Evolutionary conservation across 2,888 invertebrate species (phyloP).

Genomic region (Erebia palarica): DNA sequence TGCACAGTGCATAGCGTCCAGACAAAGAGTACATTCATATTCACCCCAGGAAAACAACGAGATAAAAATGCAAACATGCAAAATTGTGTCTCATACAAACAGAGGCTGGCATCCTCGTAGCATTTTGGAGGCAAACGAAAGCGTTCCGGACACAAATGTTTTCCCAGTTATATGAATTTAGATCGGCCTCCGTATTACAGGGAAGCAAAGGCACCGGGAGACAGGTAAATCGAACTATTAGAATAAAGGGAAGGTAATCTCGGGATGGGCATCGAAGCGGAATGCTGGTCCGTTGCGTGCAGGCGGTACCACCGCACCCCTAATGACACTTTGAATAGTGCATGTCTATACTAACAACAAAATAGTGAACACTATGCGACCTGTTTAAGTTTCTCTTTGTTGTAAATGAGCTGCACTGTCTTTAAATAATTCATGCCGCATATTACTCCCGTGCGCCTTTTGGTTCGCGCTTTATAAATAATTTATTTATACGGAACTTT

Average conservation of each 20-base stretch:
- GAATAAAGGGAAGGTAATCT: constrained; percentile 59
- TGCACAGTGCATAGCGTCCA: constrained; percentile 65
- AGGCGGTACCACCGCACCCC: constrained; percentile 44
- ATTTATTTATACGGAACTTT: constrained; percentile 30
- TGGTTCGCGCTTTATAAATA: constrained; percentile 36
- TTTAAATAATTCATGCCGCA: constrained; percentile 41
- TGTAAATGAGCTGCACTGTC: constrained; percentile 37
- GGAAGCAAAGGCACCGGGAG: constrained; percentile 65
- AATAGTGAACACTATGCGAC: constrained; percentile 32
- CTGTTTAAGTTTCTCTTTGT: constrained; percentile 37
- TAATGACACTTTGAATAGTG: constrained; percentile 35
- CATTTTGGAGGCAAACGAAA: constrained; percentile 54
- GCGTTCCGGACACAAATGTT: constrained; percentile 74
- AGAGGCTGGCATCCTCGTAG: constrained; percentile 51
- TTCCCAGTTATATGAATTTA: constrained; percentile 77
- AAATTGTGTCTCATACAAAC: constrained; percentile 78
- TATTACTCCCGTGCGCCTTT: constrained; percentile 37
- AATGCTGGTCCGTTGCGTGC: constrained; percentile 48
- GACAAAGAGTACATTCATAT: constrained; percentile 76
- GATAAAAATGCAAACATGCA: constrained; percentile 80
- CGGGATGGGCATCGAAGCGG: constrained; percentile 43
- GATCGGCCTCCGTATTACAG: constrained; percentile 72
- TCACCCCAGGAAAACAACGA: constrained; percentile 78
- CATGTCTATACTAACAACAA: constrained; percentile 34
- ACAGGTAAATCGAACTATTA: constrained; percentile 70